A percentile compares a stretch with the other conserved stretches of the same genome.
Conservation (phyloP, 2,113 vertebrate genomes). For the Puffinus mauretanicus region DNA sequence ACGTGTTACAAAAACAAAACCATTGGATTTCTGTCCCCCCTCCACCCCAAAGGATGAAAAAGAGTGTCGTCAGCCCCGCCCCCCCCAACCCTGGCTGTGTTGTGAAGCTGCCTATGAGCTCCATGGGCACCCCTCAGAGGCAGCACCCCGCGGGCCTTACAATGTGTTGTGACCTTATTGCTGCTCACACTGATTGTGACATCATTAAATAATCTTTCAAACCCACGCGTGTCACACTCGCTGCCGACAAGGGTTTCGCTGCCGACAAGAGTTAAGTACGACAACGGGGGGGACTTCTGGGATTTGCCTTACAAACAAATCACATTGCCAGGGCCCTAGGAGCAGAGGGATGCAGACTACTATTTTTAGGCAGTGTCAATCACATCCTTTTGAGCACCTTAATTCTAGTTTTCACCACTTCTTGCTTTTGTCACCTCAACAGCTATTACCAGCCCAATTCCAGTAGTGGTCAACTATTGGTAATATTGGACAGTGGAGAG, state of each 20-base stretch:
- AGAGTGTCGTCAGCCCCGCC: fast-evolving
- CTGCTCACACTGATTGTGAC: slow-evolving; percentile 22
- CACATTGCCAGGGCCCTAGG: neutral
- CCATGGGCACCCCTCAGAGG: neutral
- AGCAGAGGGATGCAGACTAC: neutral
- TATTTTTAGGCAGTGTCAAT: neutral
- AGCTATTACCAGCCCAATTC: neutral
- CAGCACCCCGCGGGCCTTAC: neutral
- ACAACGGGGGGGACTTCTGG: fast-evolving
- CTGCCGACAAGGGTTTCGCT: neutral
- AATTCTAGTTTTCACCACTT: neutral
- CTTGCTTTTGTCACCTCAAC: neutral
- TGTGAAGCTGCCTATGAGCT: neutral
- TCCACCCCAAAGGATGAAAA: neutral
- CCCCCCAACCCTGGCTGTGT: neutral
- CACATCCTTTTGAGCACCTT: neutral
- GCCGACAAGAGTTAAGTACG: neutral
- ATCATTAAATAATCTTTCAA: neutral
- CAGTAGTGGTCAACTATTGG: neutral
- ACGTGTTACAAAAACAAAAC: neutral
- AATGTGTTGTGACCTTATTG: neutral
- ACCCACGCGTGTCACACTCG: fast-evolving
- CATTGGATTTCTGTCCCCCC: neutral
- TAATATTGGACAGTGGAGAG: neutral
- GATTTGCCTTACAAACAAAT: neutral